These are phyloP conservation scores for Machimus atricapillus DNA, from an alignment of 2,888 invertebrate species.

Conservation along the genomic window DNA sequence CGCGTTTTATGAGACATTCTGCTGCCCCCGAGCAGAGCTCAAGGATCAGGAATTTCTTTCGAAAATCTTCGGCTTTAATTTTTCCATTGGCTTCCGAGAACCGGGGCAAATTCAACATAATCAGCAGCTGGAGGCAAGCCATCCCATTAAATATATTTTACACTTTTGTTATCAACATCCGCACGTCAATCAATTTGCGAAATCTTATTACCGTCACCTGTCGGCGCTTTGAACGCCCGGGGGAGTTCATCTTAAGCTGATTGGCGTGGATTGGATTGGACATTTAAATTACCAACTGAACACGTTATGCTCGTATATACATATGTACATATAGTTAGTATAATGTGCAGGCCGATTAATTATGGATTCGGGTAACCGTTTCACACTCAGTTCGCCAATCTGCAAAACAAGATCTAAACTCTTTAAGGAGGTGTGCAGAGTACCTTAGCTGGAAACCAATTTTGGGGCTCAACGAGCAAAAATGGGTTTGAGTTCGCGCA, in stretches of 20 bases:
- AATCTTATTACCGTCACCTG: constrained; percentile 35
- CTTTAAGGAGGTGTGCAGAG: background rate
- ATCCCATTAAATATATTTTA: background rate
- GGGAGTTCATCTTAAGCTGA: background rate
- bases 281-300: background rate
- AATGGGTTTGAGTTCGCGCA: background rate
- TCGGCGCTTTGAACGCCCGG: background rate
- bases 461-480: background rate
- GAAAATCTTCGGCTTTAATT: background rate
- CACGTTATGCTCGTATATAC: too few species aligned
- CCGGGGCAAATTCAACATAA: background rate
- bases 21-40: background rate
- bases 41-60: background rate
- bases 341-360: background rate
- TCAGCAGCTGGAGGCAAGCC: background rate
- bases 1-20: background rate
- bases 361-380: background rate
- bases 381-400: background rate
- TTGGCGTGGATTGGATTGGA: constrained; percentile 1
- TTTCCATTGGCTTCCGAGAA: background rate
- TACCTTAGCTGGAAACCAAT: background rate
- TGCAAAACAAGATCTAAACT: background rate
- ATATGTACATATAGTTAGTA: too few species aligned
- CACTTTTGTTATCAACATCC: constrained; percentile 15
- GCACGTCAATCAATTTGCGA: constrained; percentile 19